phyloP scores from a whole-genome alignment of 2,797 vertebrate genomes.

The Sebastes variabilis region DNA sequence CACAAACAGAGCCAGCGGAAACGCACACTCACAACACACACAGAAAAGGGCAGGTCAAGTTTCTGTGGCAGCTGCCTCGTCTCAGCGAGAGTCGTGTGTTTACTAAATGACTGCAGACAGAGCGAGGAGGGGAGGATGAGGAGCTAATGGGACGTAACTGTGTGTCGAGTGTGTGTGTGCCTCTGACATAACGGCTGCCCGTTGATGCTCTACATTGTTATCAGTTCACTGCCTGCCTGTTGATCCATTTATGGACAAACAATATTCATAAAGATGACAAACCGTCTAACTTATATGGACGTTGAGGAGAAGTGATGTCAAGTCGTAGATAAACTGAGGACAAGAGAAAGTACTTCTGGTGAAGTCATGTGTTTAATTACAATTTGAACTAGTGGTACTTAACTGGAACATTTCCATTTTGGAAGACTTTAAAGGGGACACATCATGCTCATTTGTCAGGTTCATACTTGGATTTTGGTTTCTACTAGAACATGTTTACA shows the following conservation, averaged over 20 bases:
- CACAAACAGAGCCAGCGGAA: not conserved
- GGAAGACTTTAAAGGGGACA: not conserved
- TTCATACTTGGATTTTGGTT: no score
- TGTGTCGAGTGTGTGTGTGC: not conserved
- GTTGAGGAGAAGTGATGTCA: not conserved
- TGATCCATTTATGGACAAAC: not conserved
- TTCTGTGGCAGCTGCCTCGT: conserved; percentile 40
- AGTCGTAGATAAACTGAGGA: not conserved
- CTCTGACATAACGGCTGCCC: not conserved
- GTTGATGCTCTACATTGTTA: not conserved
- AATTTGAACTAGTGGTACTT: not conserved
- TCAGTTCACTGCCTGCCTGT: not conserved
- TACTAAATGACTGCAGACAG: conserved; percentile 15
- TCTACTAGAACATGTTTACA: no score
- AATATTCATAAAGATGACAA: not conserved
- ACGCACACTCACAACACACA: not conserved
- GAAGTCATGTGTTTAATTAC: not conserved
- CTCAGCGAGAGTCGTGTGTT: conserved; percentile 31
- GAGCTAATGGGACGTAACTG: conserved; percentile 1
- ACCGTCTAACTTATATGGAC: not conserved
- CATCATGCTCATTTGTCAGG: fast-evolving
- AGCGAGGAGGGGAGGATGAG: not conserved
- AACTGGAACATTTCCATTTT: not conserved
- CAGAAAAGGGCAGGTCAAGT: conserved; percentile 3
- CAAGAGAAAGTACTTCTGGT: not conserved